Evolutionary conservation across 2,888 invertebrate genomes (phyloP), one percentile per base, ranked within the genome.

Genomic region (Zygothrica quintamaculata): DNA sequence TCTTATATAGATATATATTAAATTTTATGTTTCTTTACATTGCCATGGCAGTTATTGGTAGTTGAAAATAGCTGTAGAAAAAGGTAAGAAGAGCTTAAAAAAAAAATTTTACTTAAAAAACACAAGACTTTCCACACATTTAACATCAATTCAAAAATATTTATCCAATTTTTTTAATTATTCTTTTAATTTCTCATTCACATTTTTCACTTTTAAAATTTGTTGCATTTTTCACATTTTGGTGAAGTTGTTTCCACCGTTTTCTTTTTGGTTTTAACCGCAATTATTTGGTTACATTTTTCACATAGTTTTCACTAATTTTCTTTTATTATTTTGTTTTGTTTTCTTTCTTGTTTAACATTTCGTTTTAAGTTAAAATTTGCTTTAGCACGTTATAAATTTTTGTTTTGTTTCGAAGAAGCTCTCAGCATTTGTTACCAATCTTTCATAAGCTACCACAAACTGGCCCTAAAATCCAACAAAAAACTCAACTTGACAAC

Each of bases 391-490:
- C 25, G 40, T 58, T 60, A 44, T 59, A n/a, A n/a, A n/a, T n/a
- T n/a, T 59, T 59, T 47, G 36, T 15, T 70, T 57, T 58, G n/a
- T n/a, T n/a, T n/a, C n/a, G n/a, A n/a, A n/a, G n/a, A 61, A 58
- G 55, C 60, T 46, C 55, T 33, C 59, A 26, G 9, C 55, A 62
- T 56, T 71, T 78, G 80, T 84, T 77, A 80, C 56, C 77, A 86
- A 84, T 74, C 65, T 67, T 46, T 77, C 81, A 79, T 79, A 79
- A 79, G 86, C 79, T 65, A 58, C 84, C 70, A 58, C 84, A 58
- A 72, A 69, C 69, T 59, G 69, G 84, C 77, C 80, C 69, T 58
- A 76, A 82, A 75, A 68, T 29, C 48, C 50, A 79, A 42, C 40
- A 43, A 22, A 34, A 56, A 15, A 44, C 53, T 12, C 22, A 75